phyloP scores from a whole-genome alignment of 2,113 vertebrate species.

The Percina caprodes region DNA sequence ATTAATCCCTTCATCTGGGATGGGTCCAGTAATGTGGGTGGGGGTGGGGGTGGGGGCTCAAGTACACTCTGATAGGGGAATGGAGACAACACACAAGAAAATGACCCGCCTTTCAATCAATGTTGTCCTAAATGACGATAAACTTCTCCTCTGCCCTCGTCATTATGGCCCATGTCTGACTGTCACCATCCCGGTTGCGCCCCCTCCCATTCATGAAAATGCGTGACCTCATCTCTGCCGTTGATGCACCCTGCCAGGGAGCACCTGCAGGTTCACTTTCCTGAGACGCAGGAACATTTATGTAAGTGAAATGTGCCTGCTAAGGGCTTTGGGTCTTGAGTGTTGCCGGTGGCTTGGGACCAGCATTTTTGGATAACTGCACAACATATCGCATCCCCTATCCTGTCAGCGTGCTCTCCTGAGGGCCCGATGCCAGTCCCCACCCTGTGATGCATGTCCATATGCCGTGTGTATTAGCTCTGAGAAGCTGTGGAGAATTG shows the following conservation, averaged over 20 bases:
- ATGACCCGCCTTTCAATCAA: slow-evolving; percentile 55
- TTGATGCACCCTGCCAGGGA: slow-evolving; percentile 6
- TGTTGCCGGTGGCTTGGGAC: slow-evolving; percentile 47
- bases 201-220: not conserved
- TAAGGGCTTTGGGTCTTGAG: slow-evolving; percentile 57
- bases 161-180: slow-evolving; percentile 41
- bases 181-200: not conserved
- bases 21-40: slow-evolving; percentile 42
- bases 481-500: slow-evolving; percentile 72
- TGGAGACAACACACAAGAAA: slow-evolving; percentile 21
- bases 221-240: slow-evolving; percentile 43
- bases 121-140: slow-evolving; percentile 59
- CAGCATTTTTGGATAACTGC: slow-evolving; percentile 32
- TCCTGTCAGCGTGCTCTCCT: slow-evolving; percentile 69
- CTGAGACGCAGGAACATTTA: slow-evolving; percentile 54
- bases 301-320: slow-evolving; percentile 58
- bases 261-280: slow-evolving; percentile 46
- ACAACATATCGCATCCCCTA: slow-evolving; percentile 32
- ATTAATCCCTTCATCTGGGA: slow-evolving; percentile 64
- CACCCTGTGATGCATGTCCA: slow-evolving; percentile 70
- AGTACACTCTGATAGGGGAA: slow-evolving; percentile 43
- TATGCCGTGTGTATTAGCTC: slow-evolving; percentile 76
- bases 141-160: slow-evolving; percentile 41
- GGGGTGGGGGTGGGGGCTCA: slow-evolving; percentile 19
- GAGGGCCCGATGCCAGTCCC: slow-evolving; percentile 71